Conservation (phyloP, 2,113 vertebrate genomes). For the Ahaetulla prasina region DNA sequence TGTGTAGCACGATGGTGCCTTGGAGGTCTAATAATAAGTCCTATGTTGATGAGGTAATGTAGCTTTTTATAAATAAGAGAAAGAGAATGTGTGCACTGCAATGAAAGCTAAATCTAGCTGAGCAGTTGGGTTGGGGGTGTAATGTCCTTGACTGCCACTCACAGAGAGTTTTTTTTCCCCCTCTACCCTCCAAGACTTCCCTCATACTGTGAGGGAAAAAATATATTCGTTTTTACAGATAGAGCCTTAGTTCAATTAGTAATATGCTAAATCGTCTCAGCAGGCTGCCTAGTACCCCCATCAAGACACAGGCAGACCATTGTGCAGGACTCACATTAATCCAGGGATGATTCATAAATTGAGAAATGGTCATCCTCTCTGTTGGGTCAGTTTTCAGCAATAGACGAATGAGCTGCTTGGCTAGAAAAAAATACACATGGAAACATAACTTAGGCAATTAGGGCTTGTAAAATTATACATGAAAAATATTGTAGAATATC, state of each 20-base stretch:
- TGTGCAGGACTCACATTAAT: conserved; percentile 82
- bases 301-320: neutral
- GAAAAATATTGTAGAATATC: neutral
- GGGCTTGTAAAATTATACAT: neutral
- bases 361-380: conserved; percentile 90
- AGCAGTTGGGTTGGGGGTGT: conserved; percentile 22
- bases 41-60: conserved; percentile 55
- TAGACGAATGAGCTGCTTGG: conserved; percentile 89
- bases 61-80: conserved; percentile 56
- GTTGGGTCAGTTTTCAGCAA: conserved; percentile 95
- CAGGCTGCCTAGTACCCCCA: neutral
- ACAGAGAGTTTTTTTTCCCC: neutral
- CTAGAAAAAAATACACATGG: conserved; percentile 60
- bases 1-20: conserved; percentile 43
- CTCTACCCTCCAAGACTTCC: conserved; percentile 22
- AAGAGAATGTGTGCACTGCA: conserved; percentile 50
- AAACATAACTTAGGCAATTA: conserved; percentile 5
- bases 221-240: conserved; percentile 16
- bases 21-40: conserved; percentile 60
- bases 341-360: conserved; percentile 97
- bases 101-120: conserved; percentile 49
- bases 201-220: conserved; percentile 38
- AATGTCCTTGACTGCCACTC: conserved; percentile 19
- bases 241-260: conserved; percentile 17
- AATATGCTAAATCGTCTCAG: conserved; percentile 4